These are phyloP conservation scores for Oreortyx pictus DNA, from an alignment of 2,797 vertebrate species.

Conservation along the genomic window DNA sequence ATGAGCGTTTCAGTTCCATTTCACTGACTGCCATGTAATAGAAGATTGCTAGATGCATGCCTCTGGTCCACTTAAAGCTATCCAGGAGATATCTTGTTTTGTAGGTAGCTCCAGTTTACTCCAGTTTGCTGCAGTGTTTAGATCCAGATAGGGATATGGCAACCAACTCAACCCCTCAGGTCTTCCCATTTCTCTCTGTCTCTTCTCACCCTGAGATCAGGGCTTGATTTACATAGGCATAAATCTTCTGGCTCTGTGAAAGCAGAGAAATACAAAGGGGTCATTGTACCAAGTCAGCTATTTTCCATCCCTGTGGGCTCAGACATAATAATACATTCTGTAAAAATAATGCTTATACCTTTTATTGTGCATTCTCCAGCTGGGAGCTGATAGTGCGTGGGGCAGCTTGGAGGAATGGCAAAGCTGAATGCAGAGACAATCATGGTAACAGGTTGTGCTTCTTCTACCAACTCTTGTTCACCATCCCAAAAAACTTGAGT, in stretches of 20 bases:
- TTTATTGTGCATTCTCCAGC: background rate
- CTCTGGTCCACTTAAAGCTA: background rate
- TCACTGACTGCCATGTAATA: accelerated
- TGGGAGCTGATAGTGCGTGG: background rate
- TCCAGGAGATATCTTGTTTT: background rate
- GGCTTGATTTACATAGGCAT: background rate
- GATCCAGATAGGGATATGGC: background rate
- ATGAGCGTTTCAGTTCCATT: background rate
- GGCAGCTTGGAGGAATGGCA: background rate
- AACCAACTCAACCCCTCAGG: background rate
- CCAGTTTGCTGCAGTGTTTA: background rate
- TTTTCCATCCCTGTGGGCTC: background rate
- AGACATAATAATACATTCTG: background rate
- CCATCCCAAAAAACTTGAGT: background rate
- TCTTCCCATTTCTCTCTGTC: background rate
- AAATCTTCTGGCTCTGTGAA: background rate
- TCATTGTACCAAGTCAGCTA: background rate
- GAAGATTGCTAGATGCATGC: background rate
- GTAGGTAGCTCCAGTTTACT: background rate
- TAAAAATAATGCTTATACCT: background rate
- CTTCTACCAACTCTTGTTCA: background rate
- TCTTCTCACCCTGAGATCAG: background rate
- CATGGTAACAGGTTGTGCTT: background rate
- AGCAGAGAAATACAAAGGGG: background rate
- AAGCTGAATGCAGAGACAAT: background rate